phyloP scores from a whole-genome alignment of 1,140 invertebrate genomes.

The Ptiloglossa arizonensis region DNA sequence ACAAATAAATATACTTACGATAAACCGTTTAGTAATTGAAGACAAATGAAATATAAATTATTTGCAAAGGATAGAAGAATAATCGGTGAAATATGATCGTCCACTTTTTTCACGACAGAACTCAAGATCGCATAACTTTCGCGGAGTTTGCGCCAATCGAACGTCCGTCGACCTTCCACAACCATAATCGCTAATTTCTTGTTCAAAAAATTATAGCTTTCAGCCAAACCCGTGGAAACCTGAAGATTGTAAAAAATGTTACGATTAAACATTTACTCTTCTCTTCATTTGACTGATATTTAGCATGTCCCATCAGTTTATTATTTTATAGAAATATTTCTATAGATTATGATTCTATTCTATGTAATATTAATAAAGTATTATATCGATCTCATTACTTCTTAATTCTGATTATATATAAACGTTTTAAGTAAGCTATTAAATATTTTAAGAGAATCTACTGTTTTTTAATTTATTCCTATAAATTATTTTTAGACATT shows the following conservation, averaged over 20 bases:
- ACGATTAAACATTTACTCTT: no score
- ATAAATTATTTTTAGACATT: no score
- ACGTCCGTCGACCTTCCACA: conserved; percentile 48
- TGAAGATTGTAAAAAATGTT: conserved; percentile 39
- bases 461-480: no score
- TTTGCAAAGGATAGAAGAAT: conserved; percentile 86
- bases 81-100: conserved; percentile 83
- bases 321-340: no score
- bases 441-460: no score
- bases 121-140: conserved; percentile 84
- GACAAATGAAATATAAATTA: conserved; percentile 88
- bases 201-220: conserved; percentile 76
- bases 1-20: conserved; percentile 81
- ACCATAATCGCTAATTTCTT: conserved; percentile 55
- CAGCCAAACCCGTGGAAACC: conserved; percentile 77
- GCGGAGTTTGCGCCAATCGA: conserved; percentile 83
- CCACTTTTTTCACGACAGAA: conserved; percentile 82
- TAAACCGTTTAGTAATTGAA: conserved; percentile 87
- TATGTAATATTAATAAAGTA: no score
- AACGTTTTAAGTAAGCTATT: no score
- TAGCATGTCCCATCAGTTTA: no score
- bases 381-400: no score
- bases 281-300: background rate
- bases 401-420: no score
- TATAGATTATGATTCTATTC: no score